A percentile compares a stretch with the other conserved stretches of the same genome.
These are phyloP conservation scores for Amniataba percoides DNA, from an alignment of 2,797 vertebrate genomes.

Conservation along the genomic window DNA sequence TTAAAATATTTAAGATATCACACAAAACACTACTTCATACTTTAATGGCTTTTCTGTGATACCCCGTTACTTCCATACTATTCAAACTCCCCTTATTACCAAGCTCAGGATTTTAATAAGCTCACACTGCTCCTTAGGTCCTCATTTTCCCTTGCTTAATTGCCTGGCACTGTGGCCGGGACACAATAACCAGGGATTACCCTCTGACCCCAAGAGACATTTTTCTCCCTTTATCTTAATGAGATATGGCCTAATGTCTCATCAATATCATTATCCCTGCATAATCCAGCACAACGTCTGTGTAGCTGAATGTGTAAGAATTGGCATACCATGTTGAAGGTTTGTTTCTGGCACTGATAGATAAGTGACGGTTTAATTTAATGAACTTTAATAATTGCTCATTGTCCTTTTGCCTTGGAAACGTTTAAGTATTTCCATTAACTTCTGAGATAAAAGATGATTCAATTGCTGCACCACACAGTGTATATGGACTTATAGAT, in stretches of 20 bases:
- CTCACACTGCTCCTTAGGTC: constrained; percentile 40
- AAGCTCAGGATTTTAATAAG: constrained; percentile 67
- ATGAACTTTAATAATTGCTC: constrained; percentile 7
- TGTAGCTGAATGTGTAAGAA: constrained; percentile 41
- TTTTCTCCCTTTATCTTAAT: constrained; percentile 69
- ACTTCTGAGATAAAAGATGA: not conserved
- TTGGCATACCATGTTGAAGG: not conserved
- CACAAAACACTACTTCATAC: not conserved
- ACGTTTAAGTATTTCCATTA: constrained; percentile 14
- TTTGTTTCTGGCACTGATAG: constrained; percentile 9
- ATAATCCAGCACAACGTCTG: constrained; percentile 30
- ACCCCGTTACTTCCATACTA: constrained; percentile 12
- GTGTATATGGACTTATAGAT: not conserved
- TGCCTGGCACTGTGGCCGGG: constrained; percentile 58
- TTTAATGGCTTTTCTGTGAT: constrained; percentile 16
- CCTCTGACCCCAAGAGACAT: constrained; percentile 69
- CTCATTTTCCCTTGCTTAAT: constrained; percentile 72
- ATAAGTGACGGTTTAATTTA: constrained; percentile 28
- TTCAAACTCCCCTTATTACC: constrained; percentile 36
- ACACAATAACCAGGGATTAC: constrained; percentile 70
- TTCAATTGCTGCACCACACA: not conserved
- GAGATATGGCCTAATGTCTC: constrained; percentile 66
- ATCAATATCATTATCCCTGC: constrained; percentile 68
- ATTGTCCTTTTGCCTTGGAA: constrained; percentile 23
- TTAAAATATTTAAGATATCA: not conserved